Evolutionary conservation across 2,797 vertebrate genomes (phyloP), one percentile per base, ranked within the genome.

Genomic region (Neosilurus hyrtlii): DNA sequence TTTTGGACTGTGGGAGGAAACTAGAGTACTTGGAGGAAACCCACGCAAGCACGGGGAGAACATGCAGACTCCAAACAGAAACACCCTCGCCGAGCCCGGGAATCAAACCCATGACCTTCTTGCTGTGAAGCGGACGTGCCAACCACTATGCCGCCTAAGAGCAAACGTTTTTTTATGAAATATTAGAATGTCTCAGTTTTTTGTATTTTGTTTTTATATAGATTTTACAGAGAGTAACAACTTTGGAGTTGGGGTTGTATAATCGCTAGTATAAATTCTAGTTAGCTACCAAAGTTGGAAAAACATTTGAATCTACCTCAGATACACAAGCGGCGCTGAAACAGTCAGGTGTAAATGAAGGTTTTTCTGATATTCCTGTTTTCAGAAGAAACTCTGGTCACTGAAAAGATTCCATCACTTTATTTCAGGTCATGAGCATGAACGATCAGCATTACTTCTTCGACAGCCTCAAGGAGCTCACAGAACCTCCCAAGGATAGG

Each of bases 391-490:
- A 52, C 22, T 51, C 30, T 20, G 35, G 6, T 20, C 2, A 2
- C 15, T 52, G n/a, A 52, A 12, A 49, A 11, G 9, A 10, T 37
- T 72, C 73, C 62, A 8, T 77, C 5, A 2, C 82, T 66, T 1
- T 77, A 79, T 82, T 88, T 77, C 77, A 99, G 97, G 89, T 96
- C 52, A 90, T 93, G 82, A 96, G 96, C 88, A 92, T 97, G 89
- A 94, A 96, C 1, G 96, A 97, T 66, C 88, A 94, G 78, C 93
- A 95, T 73, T 99, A 96, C 89, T 98, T 99, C 90, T 99, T 98
- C 66, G 98, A 99, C 92, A 95, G 94, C 75, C 89, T 98, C 76
- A 94, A 93, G 86, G 91, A 96, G 49, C 87, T 94, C 79, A 92
- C 95, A 75, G 95, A 97, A 49, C 86, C 91, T 87, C 91, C 90